Conservation (phyloP, 2,113 vertebrate species). For the Oenanthe melanoleuca region DNA sequence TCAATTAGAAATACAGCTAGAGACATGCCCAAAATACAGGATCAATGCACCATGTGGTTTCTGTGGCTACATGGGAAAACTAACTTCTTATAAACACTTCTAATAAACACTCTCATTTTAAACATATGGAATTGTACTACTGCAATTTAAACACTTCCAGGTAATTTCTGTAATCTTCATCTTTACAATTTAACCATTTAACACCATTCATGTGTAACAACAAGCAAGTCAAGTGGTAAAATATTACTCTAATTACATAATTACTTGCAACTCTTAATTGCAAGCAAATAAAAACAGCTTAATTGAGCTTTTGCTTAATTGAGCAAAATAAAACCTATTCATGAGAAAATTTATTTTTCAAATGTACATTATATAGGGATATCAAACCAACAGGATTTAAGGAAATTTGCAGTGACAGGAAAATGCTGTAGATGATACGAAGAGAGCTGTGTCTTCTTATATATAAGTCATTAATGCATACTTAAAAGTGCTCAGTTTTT, state of each 20-base stretch:
- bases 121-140: not conserved
- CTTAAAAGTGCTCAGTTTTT: not conserved
- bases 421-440: not conserved
- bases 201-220: not conserved
- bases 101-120: not conserved
- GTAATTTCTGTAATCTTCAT: not conserved
- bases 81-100: too few relatives aligned
- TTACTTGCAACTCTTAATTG: not conserved
- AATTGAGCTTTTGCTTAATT: too few relatives aligned
- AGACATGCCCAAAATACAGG: not conserved
- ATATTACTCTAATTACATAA: not conserved
- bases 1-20: not conserved
- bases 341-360: not conserved
- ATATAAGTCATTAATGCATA: not conserved
- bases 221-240: not conserved
- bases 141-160: not conserved
- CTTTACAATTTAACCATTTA: not conserved
- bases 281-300: not conserved
- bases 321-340: not conserved
- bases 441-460: not conserved
- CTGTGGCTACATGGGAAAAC: not conserved
- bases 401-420: not conserved
- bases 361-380: accelerated
- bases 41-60: too few relatives aligned
- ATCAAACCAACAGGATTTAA: not conserved